A percentile compares a stretch with the other conserved stretches of the same genome.
phyloP scores from a whole-genome alignment of 2,797 vertebrate genomes.

The Aldrovandia affinis region DNA sequence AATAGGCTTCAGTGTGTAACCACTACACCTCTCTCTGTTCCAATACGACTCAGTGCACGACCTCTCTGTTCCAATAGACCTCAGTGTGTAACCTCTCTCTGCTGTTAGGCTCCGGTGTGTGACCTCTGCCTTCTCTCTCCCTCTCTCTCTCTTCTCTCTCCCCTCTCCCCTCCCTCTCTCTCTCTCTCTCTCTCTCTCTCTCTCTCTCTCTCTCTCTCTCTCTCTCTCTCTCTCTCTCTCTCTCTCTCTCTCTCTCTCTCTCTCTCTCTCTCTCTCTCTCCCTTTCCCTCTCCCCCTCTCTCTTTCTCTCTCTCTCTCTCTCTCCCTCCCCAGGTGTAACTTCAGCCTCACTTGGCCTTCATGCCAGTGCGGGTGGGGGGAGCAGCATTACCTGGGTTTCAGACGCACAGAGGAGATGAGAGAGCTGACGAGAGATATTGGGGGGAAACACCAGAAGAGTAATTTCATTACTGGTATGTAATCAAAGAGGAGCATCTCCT shows the following conservation, averaged over 20 bases:
- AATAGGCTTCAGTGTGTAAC: too few relatives aligned
- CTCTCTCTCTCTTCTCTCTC: not conserved
- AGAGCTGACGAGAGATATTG: not conserved
- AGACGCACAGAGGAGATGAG: not conserved
- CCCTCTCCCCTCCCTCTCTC: too few relatives aligned
- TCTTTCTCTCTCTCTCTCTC: not conserved
- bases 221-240: not conserved
- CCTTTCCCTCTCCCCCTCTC: too few relatives aligned
- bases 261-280: not conserved
- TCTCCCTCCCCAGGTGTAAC: not conserved
- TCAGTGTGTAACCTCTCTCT: too few relatives aligned
- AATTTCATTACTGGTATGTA: not conserved
- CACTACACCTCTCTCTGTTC: too few relatives aligned
- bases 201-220: not conserved
- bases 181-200: not conserved
- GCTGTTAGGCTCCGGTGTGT: too few relatives aligned
- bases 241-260: not conserved
- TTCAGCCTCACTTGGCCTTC: too few relatives aligned
- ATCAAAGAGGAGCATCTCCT: not conserved
- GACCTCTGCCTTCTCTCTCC: too few relatives aligned
- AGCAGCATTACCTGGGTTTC: not conserved
- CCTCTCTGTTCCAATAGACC: too few relatives aligned
- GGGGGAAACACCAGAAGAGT: not conserved
- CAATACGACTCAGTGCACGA: too few relatives aligned
- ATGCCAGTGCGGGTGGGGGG: not conserved